phyloP scores from a whole-genome alignment of 2,888 invertebrate species.

The Alsophila aescularia region DNA sequence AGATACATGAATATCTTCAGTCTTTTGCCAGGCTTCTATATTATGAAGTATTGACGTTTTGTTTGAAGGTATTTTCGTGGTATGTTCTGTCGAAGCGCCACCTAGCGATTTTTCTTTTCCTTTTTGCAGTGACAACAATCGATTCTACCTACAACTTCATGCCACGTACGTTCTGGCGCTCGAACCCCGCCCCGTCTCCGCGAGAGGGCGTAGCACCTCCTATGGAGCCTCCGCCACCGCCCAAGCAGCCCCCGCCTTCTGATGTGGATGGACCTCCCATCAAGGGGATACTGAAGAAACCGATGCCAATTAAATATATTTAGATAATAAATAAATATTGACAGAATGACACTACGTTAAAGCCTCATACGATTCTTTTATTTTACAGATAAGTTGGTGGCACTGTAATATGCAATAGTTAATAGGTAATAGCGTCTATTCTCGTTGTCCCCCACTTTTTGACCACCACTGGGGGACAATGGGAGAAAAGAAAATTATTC shows the following conservation, averaged over 20 bases:
- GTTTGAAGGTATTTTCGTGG: no score
- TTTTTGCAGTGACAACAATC: slow-evolving; percentile 61
- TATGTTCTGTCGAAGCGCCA: background rate
- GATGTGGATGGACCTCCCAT: slow-evolving; percentile 49
- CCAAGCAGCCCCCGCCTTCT: slow-evolving; percentile 47
- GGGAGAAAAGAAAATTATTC: no score
- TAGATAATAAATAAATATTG: slow-evolving; percentile 32
- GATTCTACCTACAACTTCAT: slow-evolving; percentile 70
- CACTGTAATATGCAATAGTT: no score
- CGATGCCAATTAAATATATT: slow-evolving; percentile 79
- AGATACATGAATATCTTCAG: no score
- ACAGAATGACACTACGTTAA: no score
- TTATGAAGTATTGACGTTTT: no score
- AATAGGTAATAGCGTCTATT: no score
- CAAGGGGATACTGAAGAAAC: slow-evolving; percentile 78
- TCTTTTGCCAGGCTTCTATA: no score
- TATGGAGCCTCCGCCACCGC: slow-evolving; percentile 56
- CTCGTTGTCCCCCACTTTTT: no score
- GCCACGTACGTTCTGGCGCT: slow-evolving; percentile 63
- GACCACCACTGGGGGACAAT: no score
- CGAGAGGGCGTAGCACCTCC: slow-evolving; percentile 51
- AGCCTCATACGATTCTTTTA: no score
- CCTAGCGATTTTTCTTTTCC: background rate
- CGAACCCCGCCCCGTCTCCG: slow-evolving; percentile 45
- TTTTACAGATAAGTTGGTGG: no score